Base-by-base conservation (phyloP, 2,888 invertebrate species). In the Drymonia ruficornis region DNA sequence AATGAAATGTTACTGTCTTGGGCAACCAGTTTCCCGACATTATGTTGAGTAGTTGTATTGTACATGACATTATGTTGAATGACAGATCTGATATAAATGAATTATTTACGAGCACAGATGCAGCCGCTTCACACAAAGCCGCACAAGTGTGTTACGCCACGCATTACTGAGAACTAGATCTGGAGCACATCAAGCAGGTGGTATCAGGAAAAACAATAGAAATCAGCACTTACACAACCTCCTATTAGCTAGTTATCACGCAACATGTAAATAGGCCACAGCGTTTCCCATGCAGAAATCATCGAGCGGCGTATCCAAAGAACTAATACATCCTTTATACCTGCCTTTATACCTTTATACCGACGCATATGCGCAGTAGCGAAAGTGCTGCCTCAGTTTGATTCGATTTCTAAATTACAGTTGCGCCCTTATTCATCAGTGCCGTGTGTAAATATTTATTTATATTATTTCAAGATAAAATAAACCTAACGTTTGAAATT, bases 181-280 rank as follows among this genome's bases (percentile, higher is more conserved):
- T 31, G 56, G 64, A 62, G 2, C 54, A 45, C 44, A 18, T 43
- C 19, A 36, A 42, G 23, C 48, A 59, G 53, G 62, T 65, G 56
- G 53, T 28, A 28, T 28, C 28, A 12, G 45, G n/a, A 65, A 67
- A 67, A 63, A 67, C 67, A 67, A 67, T 67, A 52, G 63, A 63
- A 57, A 57, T 65, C 60, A 52, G 53, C 36, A 53, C 46, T 67
- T 67, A 55, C 67, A 48, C 50, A 65, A 13, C 49, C 53, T 48
- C 57, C 34, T 54, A 23, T 61, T 56, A n/a, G 50, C 12, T 44
- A 44, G 11, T 4, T 40, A 28, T 52, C 12, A 50, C 44, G 55
- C 51, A 53, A 61, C 52, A 28, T 45, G 44, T 18, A 51, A 18
- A 36, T 16, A 38, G 19, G 40, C 38, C 50, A 43, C 29, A 51